Evolutionary conservation across 1,140 invertebrate genomes (phyloP).

Genomic region (Planococcus citri): DNA sequence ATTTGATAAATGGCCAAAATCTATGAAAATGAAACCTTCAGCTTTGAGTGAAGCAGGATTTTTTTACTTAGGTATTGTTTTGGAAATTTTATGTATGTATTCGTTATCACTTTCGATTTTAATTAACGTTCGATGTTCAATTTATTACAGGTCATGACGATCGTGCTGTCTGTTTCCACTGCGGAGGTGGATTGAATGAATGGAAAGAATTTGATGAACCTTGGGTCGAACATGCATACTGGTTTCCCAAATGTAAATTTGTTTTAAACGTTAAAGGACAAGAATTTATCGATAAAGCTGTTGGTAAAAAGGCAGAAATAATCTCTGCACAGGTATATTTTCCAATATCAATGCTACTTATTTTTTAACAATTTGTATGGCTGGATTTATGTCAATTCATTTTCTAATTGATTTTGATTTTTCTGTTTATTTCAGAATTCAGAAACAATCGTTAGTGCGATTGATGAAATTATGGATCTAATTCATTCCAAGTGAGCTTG

Average conservation of each 20-base stretch:
- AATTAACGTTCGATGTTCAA: constrained; percentile 29
- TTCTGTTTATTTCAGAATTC: too few relatives aligned
- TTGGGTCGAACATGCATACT: constrained; percentile 76
- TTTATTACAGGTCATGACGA: constrained; percentile 45
- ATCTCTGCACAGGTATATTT: neutral
- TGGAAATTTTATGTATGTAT: neutral
- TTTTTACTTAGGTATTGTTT: constrained; percentile 58
- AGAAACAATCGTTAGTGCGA: too few relatives aligned
- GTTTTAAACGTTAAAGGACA: constrained; percentile 59
- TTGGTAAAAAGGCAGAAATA: constrained; percentile 31
- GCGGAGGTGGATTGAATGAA: constrained; percentile 71
- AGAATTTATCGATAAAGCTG: constrained; percentile 45
- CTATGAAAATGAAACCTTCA: constrained; percentile 57
- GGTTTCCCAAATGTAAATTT: constrained; percentile 67
- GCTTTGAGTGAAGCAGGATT: constrained; percentile 75
- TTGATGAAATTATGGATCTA: too few relatives aligned
- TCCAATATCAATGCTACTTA: neutral
- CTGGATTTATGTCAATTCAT: too few relatives aligned
- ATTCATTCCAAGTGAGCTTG: too few relatives aligned
- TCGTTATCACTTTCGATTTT: constrained; percentile 14
- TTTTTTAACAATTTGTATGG: neutral
- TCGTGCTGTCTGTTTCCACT: constrained; percentile 73
- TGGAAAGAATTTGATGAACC: constrained; percentile 76
- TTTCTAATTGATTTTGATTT: too few relatives aligned
- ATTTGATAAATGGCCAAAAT: constrained; percentile 59